Percentiles rank a stretch among this genome's conserved stretches.
phyloP scores from a whole-genome alignment of 2,888 invertebrate genomes.

The Amiota communis region DNA sequence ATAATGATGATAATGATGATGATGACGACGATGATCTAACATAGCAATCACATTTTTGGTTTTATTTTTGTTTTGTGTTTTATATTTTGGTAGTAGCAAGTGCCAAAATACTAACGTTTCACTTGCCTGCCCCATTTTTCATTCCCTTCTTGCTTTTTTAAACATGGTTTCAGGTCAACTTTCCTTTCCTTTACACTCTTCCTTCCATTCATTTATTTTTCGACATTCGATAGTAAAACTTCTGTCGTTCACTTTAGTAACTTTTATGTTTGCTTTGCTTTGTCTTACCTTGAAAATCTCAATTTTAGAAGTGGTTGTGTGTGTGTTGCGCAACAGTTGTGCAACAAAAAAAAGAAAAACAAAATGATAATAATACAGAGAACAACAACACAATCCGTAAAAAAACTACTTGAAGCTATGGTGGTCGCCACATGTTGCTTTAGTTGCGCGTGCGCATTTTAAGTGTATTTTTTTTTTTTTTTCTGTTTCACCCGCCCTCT shows the following conservation, averaged over 20 bases:
- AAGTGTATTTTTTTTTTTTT: no score
- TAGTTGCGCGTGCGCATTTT: conserved; percentile 1
- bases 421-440: neutral
- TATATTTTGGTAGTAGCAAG: neutral
- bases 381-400: neutral
- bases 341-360: neutral
- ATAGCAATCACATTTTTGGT: conserved; percentile 4
- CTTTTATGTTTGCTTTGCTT: neutral
- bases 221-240: neutral
- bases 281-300: conserved; percentile 25
- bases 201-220: neutral
- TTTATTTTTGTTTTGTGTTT: no score
- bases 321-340: neutral
- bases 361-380: neutral
- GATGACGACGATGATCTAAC: neutral
- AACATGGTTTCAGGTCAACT: neutral
- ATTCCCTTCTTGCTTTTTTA: neutral
- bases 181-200: neutral
- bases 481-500: no score
- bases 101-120: neutral
- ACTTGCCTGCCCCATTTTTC: neutral
- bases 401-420: neutral
- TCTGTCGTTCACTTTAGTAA: neutral
- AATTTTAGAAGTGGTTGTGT: neutral
- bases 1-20: neutral